Evolutionary conservation across 2,113 vertebrate species (phyloP), one percentile per base, ranked within the genome.

Genomic region (Cariama cristata): DNA sequence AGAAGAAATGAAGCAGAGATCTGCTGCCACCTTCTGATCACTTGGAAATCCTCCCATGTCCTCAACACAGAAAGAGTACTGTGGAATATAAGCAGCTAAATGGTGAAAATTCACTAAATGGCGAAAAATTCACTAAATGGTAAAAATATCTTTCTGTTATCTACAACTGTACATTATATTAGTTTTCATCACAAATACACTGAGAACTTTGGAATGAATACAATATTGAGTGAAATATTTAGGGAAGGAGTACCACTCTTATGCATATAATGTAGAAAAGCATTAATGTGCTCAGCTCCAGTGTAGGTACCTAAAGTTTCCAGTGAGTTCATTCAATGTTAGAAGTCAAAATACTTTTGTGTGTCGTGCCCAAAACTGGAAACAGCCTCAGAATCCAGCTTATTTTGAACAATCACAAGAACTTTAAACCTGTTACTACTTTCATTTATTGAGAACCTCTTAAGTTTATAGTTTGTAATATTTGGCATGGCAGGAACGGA

Each of bases 11-110:
- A 80, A 75, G 40, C 95, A 82, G 97, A 81, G 82, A 72, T 94
- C 55, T 98, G 81, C 97, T 98, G 97, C 98, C 98, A 98, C 94
- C 98, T 97, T 85, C 95, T 96, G 98, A 92, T 50, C 50, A 22
- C 49, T 58, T 26, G 32, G 45, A 90, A 67, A 81, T 77, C n/a
- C 19, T 95, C 66, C 47, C 38, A 4, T 7, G 16, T 28, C n/a
- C 27, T 9, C 40, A 35, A 2, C 12, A 2, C 44, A 19, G 40
- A 80, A 64, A 23, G 13, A 20, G 32, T 0, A 0, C 32, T 32
- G 30, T 8, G 52, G 38, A 27, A 38, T 0, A 3, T 20, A 55
- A 20, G 40, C 12, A 27, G 30, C 23, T 86, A 1, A 32, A 3
- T 68, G 38, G 38, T 38, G 38, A 38, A 38, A 38, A 38, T 68